These are phyloP conservation scores for Gibbula magus DNA, from an alignment of 2,888 invertebrate genomes.

Conservation along the genomic window DNA sequence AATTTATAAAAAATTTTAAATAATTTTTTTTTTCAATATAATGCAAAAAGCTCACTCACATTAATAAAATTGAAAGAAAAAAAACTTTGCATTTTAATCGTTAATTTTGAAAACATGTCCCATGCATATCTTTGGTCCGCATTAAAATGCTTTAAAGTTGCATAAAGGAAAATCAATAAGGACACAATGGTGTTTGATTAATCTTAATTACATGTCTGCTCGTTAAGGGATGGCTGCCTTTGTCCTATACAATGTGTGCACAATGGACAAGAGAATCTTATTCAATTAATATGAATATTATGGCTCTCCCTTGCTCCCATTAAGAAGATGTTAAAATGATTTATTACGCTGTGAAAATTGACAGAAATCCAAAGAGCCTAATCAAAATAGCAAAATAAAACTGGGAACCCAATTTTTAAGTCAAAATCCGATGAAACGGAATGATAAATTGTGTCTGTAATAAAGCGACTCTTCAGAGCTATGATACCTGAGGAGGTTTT, in stretches of 20 bases:
- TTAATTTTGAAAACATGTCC: no score
- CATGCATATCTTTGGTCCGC: background rate
- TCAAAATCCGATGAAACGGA: conserved; percentile 5
- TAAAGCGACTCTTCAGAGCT: background rate
- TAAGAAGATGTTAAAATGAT: background rate
- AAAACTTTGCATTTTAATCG: no score
- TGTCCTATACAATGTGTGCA: background rate
- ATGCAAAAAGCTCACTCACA: no score
- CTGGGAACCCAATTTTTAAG: background rate
- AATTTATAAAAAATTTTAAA: no score
- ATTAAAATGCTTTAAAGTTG: conserved; percentile 4
- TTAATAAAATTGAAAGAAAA: no score
- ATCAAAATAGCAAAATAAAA: conserved; percentile 8
- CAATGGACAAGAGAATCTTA: background rate
- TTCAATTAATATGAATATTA: conserved; percentile 15
- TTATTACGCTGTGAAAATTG: conserved; percentile 5
- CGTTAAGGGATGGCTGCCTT: background rate
- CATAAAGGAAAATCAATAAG: background rate
- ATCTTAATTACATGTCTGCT: conserved; percentile 9
- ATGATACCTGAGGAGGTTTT: conserved; percentile 1
- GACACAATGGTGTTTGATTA: conserved; percentile 3
- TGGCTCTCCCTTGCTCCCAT: background rate
- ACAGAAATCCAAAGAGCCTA: background rate
- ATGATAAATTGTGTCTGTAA: conserved; percentile 4
- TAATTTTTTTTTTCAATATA: no score